phyloP scores from a whole-genome alignment of 2,797 vertebrate genomes.

The Danio tinwini region DNA sequence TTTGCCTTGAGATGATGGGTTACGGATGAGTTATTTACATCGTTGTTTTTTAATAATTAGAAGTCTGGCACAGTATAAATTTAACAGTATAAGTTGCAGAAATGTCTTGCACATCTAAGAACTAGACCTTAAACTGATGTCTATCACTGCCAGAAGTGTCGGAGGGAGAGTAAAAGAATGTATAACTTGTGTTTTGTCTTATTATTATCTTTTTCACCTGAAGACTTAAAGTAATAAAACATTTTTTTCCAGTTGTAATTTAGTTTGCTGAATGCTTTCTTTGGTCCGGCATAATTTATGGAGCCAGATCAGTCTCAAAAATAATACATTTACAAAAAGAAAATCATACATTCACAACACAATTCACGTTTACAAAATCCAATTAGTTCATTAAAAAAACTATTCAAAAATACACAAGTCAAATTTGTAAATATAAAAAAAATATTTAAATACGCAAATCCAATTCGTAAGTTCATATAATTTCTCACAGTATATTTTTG shows the following conservation, averaged over 20 bases:
- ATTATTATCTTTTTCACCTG: constrained; percentile 10
- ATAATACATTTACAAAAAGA: too few species aligned
- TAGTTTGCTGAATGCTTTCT: neutral
- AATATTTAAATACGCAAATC: too few species aligned
- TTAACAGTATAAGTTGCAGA: neutral
- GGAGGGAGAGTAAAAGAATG: neutral
- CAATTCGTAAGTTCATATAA: neutral
- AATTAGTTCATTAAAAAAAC: too few species aligned
- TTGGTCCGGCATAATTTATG: neutral
- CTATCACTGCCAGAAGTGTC: constrained; percentile 36
- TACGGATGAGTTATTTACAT: neutral
- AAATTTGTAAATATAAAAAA: too few species aligned
- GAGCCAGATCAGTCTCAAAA: too few species aligned
- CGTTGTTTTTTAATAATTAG: neutral
- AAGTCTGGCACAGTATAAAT: constrained; percentile 10
- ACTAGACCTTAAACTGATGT: constrained; percentile 13
- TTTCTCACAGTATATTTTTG: neutral
- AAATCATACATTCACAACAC: too few species aligned
- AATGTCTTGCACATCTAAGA: constrained; percentile 7
- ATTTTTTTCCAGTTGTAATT: constrained; percentile 6
- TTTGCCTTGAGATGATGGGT: constrained; percentile 41
- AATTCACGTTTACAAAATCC: too few species aligned
- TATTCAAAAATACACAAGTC: too few species aligned
- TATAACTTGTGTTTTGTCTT: constrained; percentile 30
- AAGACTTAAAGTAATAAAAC: constrained; percentile 38